Percentiles rank a stretch among this genome's conserved stretches.
Conservation (phyloP, 2,113 vertebrate species). For the Nannospalax galili region DNA sequence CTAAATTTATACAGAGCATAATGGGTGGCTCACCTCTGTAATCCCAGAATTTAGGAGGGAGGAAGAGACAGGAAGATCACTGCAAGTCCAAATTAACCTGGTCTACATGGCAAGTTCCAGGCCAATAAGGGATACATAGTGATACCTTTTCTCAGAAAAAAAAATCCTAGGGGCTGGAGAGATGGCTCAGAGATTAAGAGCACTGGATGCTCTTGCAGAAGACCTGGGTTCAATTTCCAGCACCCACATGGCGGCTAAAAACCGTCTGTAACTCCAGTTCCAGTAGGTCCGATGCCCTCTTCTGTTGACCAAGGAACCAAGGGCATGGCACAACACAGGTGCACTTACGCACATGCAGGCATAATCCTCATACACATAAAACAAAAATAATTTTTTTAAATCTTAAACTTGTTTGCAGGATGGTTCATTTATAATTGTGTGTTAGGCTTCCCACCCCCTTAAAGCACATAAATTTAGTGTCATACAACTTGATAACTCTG, state of each 20-base stretch:
- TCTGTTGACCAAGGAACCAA: no score
- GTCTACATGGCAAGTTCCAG: not conserved
- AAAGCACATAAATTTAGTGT: slow-evolving; percentile 44
- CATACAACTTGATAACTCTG: not conserved
- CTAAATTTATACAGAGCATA: not conserved
- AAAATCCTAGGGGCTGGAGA: not conserved
- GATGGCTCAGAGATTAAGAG: no score
- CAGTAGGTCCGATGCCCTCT: no score
- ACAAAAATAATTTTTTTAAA: not conserved
- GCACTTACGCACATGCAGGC: no score
- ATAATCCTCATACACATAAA: no score
- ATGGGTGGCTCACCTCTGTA: not conserved
- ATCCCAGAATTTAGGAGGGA: not conserved
- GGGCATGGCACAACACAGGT: no score
- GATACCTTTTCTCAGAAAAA: not conserved
- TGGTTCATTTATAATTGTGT: not conserved
- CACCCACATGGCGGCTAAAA: no score
- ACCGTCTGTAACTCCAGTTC: no score
- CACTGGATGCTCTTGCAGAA: no score
- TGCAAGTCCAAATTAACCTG: not conserved
- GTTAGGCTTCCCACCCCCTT: not conserved
- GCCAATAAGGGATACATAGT: not conserved
- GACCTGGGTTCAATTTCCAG: no score
- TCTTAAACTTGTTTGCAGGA: not conserved
- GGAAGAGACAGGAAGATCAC: no score